phyloP scores from a whole-genome alignment of 1,140 invertebrate species.

The Bombus fervidus region DNA sequence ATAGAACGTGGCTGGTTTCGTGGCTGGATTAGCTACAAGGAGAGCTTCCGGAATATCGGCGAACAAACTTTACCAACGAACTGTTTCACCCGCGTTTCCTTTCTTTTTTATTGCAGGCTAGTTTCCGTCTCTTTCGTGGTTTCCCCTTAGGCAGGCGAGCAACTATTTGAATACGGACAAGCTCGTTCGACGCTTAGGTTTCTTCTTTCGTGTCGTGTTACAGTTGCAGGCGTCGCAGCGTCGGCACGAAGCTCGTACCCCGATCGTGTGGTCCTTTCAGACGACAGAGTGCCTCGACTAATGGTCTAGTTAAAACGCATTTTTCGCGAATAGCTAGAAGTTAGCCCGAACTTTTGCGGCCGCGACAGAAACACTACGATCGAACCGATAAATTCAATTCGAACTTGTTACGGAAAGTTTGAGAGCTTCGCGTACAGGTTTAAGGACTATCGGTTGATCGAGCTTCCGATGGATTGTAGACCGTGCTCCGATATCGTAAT shows the following conservation, averaged over 20 bases:
- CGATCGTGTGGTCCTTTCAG: not conserved
- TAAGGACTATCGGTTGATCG: not conserved
- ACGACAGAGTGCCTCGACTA: not conserved
- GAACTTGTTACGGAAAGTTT: slow-evolving; percentile 35
- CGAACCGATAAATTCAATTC: slow-evolving; percentile 33
- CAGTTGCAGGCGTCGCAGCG: no score
- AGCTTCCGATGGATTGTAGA: slow-evolving; percentile 7
- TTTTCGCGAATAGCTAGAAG: not conserved
- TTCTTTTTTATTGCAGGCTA: not conserved
- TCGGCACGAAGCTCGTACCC: not conserved
- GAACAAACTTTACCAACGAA: slow-evolving; percentile 57
- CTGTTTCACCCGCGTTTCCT: not conserved
- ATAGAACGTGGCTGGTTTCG: slow-evolving; percentile 29
- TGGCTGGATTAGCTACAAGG: slow-evolving; percentile 43
- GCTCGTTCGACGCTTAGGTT: not conserved
- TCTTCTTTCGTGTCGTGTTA: not conserved
- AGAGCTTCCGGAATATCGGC: slow-evolving; percentile 11
- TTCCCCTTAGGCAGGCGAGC: not conserved
- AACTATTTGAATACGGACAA: not conserved
- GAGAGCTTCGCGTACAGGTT: not conserved
- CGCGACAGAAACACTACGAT: not conserved
- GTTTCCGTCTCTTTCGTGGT: not conserved
- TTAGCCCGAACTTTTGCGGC: not conserved
- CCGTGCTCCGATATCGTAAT: not conserved
- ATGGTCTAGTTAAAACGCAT: not conserved